Evolutionary conservation across 2,113 vertebrate genomes (phyloP).

Genomic region (Manacus vitellinus): DNA sequence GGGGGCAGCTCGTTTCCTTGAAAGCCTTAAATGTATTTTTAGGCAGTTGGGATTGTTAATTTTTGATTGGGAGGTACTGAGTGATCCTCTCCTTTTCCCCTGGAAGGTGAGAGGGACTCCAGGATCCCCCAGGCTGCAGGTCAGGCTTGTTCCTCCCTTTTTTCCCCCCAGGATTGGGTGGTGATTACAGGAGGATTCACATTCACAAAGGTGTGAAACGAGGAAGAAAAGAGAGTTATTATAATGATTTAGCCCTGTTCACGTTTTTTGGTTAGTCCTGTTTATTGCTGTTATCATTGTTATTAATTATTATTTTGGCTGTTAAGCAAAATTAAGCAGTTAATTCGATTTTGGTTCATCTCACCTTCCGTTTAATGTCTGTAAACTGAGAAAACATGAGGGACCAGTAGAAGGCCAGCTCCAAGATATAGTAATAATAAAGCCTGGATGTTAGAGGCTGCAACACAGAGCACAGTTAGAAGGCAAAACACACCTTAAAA

Average conservation of each 20-base stretch:
- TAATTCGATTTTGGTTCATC: constrained; percentile 19
- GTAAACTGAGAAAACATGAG: constrained; percentile 98
- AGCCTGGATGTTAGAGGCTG: constrained; percentile 87
- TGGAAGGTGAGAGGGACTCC: not conserved
- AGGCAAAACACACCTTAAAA: not conserved
- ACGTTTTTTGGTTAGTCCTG: not conserved
- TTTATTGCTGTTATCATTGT: not conserved
- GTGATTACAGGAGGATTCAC: not conserved
- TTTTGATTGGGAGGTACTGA: not conserved
- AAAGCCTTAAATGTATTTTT: not conserved
- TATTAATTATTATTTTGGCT: not conserved
- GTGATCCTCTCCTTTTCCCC: not conserved
- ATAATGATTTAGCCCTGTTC: not conserved
- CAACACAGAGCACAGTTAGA: constrained; percentile 48
- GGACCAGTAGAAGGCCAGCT: constrained; percentile 97
- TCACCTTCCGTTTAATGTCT: constrained; percentile 98
- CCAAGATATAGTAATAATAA: constrained; percentile 89
- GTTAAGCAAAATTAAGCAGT: not conserved
- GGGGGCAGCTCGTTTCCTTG: not conserved
- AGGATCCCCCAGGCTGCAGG: not conserved
- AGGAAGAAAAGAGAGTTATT: not conserved
- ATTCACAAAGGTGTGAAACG: not conserved
- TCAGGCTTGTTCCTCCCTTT: not conserved
- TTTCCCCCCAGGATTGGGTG: not conserved
- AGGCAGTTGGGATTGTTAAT: not conserved